A percentile compares a stretch with the other conserved stretches of the same genome.
Conservation (phyloP, 2,113 vertebrate species). For the Hippoglossus stenolepis region DNA sequence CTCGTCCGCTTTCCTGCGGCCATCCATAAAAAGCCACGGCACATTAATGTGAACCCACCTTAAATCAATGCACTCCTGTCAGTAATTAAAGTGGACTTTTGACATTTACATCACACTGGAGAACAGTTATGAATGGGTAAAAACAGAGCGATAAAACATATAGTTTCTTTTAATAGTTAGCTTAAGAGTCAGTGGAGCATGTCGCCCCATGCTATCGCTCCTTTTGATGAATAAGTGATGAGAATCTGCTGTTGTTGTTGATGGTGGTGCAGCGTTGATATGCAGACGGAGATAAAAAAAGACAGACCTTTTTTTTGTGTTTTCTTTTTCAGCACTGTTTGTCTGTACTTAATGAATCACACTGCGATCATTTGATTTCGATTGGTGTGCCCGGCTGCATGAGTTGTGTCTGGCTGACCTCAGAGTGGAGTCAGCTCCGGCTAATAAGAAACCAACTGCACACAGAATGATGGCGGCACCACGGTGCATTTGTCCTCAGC, state of each 20-base stretch:
- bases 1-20: not conserved
- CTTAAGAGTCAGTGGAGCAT: constrained; percentile 34
- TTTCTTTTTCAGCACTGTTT: constrained; percentile 12
- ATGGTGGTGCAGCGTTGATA: constrained; percentile 24
- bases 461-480: constrained; percentile 38
- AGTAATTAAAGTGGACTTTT: constrained; percentile 45
- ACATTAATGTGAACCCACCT: constrained; percentile 24
- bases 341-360: constrained; percentile 67
- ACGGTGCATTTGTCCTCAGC: constrained; percentile 60
- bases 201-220: constrained; percentile 10
- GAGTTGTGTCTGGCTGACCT: constrained; percentile 51
- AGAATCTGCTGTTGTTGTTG: constrained; percentile 28
- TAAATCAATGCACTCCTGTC: constrained; percentile 17
- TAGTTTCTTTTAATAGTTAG: constrained; percentile 46
- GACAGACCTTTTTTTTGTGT: not conserved
- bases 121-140: constrained; percentile 20
- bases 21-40: constrained; percentile 5
- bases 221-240: constrained; percentile 63
- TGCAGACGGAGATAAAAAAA: constrained; percentile 33
- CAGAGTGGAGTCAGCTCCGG: constrained; percentile 50
- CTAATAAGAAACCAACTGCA: constrained; percentile 61
- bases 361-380: constrained; percentile 58
- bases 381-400: constrained; percentile 42
- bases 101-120: constrained; percentile 23
- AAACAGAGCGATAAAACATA: constrained; percentile 8